Evolutionary conservation across 2,797 vertebrate species (phyloP).

Genomic region (Saxicola maurus): DNA sequence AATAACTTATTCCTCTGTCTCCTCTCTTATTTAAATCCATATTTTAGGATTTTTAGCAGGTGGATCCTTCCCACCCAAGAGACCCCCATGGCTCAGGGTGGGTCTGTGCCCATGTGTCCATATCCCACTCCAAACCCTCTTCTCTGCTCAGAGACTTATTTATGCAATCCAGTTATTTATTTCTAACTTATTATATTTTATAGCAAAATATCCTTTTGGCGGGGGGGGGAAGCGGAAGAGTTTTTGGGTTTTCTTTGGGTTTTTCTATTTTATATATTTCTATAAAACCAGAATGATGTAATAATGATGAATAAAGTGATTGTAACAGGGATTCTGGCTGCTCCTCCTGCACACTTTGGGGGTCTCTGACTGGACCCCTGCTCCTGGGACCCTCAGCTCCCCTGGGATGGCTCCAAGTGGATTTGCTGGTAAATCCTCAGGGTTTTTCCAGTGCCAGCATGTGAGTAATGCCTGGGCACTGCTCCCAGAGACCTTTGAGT

Average conservation of each 20-base stretch:
- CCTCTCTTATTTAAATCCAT: background rate
- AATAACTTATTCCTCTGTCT: background rate
- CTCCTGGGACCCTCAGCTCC: rapidly evolving
- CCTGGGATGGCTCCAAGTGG: rapidly evolving
- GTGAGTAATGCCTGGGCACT: background rate
- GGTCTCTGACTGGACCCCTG: rapidly evolving
- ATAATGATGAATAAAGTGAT: background rate
- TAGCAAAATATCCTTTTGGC: background rate
- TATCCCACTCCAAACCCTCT: background rate
- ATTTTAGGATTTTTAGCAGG: background rate
- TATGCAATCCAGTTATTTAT: slow-evolving; percentile 47
- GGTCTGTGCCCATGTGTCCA: rapidly evolving
- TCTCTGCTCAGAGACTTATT: background rate
- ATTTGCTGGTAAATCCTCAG: background rate
- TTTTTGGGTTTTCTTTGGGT: no score
- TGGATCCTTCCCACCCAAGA: background rate
- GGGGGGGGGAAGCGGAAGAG: rapidly evolving
- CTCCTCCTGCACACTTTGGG: background rate
- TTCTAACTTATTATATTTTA: slow-evolving; percentile 58
- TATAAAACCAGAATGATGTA: background rate
- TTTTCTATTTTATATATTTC: slow-evolving; percentile 31
- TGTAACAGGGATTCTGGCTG: background rate
- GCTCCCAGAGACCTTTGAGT: slow-evolving; percentile 28
- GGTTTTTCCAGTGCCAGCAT: background rate
- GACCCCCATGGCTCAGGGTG: rapidly evolving